phyloP scores from a whole-genome alignment of 2,797 vertebrate genomes.

The Acanthiza pusilla region DNA sequence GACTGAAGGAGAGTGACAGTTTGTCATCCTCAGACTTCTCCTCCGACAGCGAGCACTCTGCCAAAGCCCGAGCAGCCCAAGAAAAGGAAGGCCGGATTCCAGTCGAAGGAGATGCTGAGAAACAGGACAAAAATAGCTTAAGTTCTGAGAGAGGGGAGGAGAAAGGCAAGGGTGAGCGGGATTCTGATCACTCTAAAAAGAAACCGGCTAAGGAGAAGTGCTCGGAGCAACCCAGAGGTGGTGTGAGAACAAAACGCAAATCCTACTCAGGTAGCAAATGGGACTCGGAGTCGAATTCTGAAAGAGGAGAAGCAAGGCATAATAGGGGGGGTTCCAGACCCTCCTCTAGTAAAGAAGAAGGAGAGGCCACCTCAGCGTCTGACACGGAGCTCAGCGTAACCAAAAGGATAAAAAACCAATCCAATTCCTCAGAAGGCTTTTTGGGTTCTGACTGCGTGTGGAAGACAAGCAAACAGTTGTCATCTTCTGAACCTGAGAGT shows the following conservation, averaged over 20 bases:
- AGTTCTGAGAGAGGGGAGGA: conserved; percentile 53
- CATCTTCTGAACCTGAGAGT: conserved; percentile 54
- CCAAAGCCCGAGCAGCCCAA: conserved; percentile 6
- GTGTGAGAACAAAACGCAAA: conserved; percentile 62
- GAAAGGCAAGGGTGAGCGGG: conserved; percentile 72
- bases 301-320: conserved; percentile 65
- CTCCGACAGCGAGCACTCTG: conserved; percentile 67
- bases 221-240: conserved; percentile 38
- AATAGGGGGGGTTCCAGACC: conserved; percentile 52
- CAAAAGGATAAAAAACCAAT: conserved; percentile 55
- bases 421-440: conserved; percentile 27
- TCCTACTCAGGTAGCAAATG: conserved; percentile 75
- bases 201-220: conserved; percentile 59
- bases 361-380: conserved; percentile 91
- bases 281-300: conserved; percentile 88
- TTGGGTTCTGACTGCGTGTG: not conserved
- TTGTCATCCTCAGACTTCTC: conserved; percentile 72
- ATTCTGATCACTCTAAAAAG: conserved; percentile 74
- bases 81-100: conserved; percentile 51
- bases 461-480: conserved; percentile 35
- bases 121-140: conserved; percentile 40
- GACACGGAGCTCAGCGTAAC: conserved; percentile 71
- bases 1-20: conserved; percentile 56
- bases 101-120: conserved; percentile 53
- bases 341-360: conserved; percentile 91